Evolutionary conservation across 2,888 invertebrate genomes (phyloP).

Genomic region (Anoplius nigerrimus): DNA sequence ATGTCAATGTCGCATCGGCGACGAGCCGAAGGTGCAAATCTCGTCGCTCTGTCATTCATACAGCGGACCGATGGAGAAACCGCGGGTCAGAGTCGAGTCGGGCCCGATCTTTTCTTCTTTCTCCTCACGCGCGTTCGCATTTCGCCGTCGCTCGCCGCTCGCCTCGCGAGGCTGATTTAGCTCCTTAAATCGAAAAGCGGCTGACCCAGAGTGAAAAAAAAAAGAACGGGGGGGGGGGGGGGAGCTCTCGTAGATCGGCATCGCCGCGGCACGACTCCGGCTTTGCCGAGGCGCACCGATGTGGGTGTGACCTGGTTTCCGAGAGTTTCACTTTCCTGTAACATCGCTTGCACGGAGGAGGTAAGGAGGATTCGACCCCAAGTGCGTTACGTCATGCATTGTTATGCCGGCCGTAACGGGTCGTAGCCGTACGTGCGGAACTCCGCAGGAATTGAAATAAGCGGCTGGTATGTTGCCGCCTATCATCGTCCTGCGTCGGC

Average conservation of each 20-base stretch:
- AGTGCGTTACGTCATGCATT: slow-evolving; percentile 70
- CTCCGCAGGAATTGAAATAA: slow-evolving; percentile 65
- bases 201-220: slow-evolving; percentile 46
- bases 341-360: slow-evolving; percentile 66
- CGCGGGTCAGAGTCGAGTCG: no score
- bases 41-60: no score
- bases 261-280: slow-evolving; percentile 32
- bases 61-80: no score
- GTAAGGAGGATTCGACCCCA: slow-evolving; percentile 72
- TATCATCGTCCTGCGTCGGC: neutral
- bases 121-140: slow-evolving; percentile 10
- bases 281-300: slow-evolving; percentile 58
- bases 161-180: slow-evolving; percentile 2
- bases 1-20: no score
- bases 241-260: slow-evolving; percentile 55
- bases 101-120: no score
- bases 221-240: no score
- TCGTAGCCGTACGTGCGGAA: slow-evolving; percentile 66
- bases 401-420: slow-evolving; percentile 71
- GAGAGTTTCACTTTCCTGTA: slow-evolving; percentile 75
- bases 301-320: slow-evolving; percentile 75
- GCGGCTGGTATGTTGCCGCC: slow-evolving; percentile 17
- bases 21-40: no score
- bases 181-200: neutral
- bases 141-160: no score